phyloP scores from a whole-genome alignment of 2,113 vertebrate genomes.

The Chascanopsetta lugubris region DNA sequence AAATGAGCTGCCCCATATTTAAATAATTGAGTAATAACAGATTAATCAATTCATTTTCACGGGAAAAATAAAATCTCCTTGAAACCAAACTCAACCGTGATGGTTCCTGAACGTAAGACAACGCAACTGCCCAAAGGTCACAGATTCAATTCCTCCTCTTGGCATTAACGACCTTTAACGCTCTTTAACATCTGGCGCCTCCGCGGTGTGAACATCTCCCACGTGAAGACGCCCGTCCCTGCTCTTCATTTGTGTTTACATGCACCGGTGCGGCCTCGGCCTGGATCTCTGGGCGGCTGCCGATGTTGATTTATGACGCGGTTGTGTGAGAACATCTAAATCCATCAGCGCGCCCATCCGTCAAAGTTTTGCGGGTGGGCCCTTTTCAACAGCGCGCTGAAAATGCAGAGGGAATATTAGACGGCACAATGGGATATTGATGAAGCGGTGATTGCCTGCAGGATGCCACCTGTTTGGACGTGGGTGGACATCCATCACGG shows the following conservation, averaged over 20 bases:
- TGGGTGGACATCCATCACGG: constrained; percentile 40
- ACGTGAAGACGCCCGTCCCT: background rate
- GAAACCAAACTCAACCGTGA: constrained; percentile 7
- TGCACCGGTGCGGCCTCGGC: background rate
- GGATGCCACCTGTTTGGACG: constrained; percentile 52
- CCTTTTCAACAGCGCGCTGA: background rate
- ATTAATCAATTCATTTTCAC: too few species aligned
- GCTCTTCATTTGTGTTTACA: background rate
- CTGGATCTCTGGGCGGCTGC: background rate
- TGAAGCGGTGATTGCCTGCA: constrained; percentile 37
- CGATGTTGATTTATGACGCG: constrained; percentile 9
- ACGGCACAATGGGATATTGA: constrained; percentile 21
- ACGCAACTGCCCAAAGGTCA: constrained; percentile 15
- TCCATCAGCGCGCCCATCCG: background rate
- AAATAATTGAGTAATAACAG: too few species aligned
- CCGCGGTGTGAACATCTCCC: background rate
- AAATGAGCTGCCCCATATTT: too few species aligned
- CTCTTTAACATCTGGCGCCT: constrained; percentile 1
- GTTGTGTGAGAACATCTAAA: constrained; percentile 1
- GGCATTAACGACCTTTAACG: background rate
- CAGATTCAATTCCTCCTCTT: constrained; percentile 2
- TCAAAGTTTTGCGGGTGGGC: background rate
- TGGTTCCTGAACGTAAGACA: constrained; percentile 8
- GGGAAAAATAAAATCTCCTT: too few species aligned
- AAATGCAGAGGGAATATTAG: constrained; percentile 24